Conservation (phyloP, 2,797 vertebrate species). For the Rhodeus uyekii region DNA sequence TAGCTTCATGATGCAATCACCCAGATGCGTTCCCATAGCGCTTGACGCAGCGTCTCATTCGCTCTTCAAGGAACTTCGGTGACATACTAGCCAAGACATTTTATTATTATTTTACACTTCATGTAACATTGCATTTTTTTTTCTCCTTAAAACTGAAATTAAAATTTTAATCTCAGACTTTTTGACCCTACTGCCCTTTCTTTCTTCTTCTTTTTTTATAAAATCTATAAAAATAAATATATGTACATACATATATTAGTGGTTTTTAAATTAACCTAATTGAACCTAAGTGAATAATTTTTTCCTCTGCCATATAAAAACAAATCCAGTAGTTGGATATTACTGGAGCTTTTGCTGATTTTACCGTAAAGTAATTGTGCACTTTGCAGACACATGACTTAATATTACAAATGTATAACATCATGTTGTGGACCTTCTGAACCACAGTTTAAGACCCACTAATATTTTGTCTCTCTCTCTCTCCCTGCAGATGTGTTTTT, state of each 20-base stretch:
- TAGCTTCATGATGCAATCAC: no score
- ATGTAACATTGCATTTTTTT: neutral
- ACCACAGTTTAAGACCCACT: neutral
- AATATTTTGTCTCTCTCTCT: conserved; percentile 2
- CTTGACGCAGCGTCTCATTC: no score
- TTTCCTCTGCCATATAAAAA: neutral
- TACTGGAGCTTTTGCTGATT: neutral
- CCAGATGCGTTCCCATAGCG: no score
- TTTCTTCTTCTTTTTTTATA: no score
- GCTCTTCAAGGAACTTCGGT: no score
- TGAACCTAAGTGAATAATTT: no score
- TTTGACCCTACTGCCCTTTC: neutral
- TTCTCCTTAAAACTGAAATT: neutral
- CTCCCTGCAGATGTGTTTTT: conserved; percentile 70
- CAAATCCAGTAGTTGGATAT: neutral
- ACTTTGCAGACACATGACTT: neutral
- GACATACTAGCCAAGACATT: no score
- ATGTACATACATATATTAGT: neutral
- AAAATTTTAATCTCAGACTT: neutral
- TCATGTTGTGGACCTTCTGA: no score
- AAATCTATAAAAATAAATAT: neutral
- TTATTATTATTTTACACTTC: neutral
- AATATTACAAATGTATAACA: neutral
- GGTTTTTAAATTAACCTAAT: neutral
- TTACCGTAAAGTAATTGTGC: neutral